These are phyloP conservation scores for Jaculus jaculus DNA, from an alignment of 2,113 vertebrate genomes.

Conservation along the genomic window DNA sequence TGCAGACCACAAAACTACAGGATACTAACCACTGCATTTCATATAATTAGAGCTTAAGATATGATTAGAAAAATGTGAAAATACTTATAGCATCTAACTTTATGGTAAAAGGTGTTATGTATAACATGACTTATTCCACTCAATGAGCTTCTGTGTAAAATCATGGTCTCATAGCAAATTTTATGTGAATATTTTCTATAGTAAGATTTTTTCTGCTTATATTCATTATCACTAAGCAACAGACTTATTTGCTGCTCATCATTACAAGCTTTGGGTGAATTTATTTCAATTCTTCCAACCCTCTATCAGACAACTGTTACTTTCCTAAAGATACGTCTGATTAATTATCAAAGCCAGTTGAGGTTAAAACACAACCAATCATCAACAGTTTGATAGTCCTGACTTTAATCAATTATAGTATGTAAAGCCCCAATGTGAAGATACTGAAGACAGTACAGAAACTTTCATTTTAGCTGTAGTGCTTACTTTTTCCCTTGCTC, in stretches of 20 bases:
- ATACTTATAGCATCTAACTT: not conserved
- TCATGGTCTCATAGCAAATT: constrained; percentile 17
- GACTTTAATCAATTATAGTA: not conserved
- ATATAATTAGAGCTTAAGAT: constrained; percentile 21
- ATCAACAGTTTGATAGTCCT: not conserved
- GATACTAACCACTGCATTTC: constrained; percentile 44
- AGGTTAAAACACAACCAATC: not conserved
- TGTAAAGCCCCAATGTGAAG: not conserved
- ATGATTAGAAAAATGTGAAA: constrained; percentile 34
- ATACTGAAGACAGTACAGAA: too few relatives aligned
- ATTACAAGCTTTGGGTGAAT: constrained; percentile 24
- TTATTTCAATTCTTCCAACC: constrained; percentile 7
- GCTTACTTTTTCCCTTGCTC: too few relatives aligned
- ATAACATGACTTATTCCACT: constrained; percentile 26
- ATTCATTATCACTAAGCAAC: not conserved
- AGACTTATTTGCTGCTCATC: constrained; percentile 26
- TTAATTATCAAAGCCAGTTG: constrained; percentile 3
- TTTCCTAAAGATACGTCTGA: not conserved
- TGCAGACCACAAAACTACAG: not conserved
- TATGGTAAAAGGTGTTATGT: not conserved
- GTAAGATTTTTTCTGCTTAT: constrained; percentile 1
- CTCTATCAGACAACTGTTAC: not conserved
- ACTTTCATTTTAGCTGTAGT: too few relatives aligned
- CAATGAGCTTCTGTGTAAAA: constrained; percentile 29
- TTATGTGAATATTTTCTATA: constrained; percentile 28